phyloP scores from a whole-genome alignment of 2,888 invertebrate genomes.

The Meta bourneti region DNA sequence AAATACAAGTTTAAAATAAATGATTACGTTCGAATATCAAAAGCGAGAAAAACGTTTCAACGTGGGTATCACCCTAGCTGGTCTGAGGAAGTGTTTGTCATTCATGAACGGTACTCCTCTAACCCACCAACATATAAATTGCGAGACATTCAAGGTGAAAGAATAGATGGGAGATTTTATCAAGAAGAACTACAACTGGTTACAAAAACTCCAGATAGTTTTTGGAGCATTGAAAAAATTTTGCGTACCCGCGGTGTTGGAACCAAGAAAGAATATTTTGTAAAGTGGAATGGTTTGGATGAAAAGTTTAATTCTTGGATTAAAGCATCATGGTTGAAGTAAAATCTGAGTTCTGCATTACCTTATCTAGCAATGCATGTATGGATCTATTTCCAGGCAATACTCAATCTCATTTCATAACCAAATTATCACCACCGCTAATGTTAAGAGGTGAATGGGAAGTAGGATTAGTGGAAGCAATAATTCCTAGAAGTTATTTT shows the following conservation, averaged over 20 bases:
- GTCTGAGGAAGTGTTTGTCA: constrained; percentile 40
- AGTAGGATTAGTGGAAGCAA: constrained; percentile 77
- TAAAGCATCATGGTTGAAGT: constrained; percentile 11
- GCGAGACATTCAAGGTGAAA: not conserved
- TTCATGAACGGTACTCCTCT: constrained; percentile 16
- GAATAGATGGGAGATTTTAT: constrained; percentile 48
- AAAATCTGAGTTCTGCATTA: constrained; percentile 74
- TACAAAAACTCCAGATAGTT: not conserved
- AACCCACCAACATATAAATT: constrained; percentile 14
- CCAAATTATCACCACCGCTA: constrained; percentile 77
- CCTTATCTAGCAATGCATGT: constrained; percentile 78
- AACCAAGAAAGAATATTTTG: no score
- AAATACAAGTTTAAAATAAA: constrained; percentile 6
- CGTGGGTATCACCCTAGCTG: constrained; percentile 65
- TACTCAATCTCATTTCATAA: constrained; percentile 78
- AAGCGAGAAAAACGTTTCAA: no score
- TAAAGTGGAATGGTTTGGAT: no score
- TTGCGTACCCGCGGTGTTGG: no score
- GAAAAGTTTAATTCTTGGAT: no score
- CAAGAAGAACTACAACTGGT: constrained; percentile 53
- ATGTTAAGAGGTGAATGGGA: constrained; percentile 78
- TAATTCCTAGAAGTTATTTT: no score
- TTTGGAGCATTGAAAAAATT: constrained; percentile 45
- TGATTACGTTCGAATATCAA: constrained; percentile 48
- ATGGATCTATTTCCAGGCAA: constrained; percentile 78